Evolutionary conservation across 1,140 invertebrate genomes (phyloP).

Genomic region (Cotesia vestalis): DNA sequence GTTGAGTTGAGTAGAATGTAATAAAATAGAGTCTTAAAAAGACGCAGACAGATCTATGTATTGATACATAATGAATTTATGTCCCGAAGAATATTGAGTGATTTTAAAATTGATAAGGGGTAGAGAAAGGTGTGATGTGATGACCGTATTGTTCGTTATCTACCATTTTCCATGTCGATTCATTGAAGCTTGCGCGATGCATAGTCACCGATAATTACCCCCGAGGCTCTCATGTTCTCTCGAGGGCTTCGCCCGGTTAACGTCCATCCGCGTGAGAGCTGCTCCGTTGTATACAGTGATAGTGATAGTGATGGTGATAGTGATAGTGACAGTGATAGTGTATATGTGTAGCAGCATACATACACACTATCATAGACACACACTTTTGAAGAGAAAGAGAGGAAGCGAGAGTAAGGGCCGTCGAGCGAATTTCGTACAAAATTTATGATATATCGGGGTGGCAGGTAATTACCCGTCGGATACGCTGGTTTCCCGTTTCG

Average conservation of each 20-base stretch:
- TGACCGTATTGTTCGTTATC: conserved; percentile 51
- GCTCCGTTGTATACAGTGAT: background rate
- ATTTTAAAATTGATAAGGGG: background rate
- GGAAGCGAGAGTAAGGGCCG: conserved; percentile 29
- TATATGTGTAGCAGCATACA: background rate
- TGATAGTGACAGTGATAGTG: too few species aligned
- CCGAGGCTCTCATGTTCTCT: conserved; percentile 40
- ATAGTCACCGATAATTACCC: conserved; percentile 53
- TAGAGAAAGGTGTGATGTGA: conserved; percentile 42
- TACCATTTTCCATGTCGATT: conserved; percentile 50
- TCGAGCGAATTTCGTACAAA: conserved; percentile 54
- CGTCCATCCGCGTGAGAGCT: conserved; percentile 25
- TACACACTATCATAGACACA: background rate
- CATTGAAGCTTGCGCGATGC: conserved; percentile 41
- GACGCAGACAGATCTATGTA: too few species aligned
- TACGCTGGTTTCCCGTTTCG: conserved; percentile 31
- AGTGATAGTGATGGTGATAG: background rate
- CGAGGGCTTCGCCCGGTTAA: conserved; percentile 33
- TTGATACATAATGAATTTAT: too few species aligned
- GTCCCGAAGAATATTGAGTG: background rate
- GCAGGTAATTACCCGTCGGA: conserved; percentile 55
- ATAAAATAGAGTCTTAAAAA: too few species aligned
- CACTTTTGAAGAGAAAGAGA: background rate
- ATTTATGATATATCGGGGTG: conserved; percentile 50
- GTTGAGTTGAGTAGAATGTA: too few species aligned